Evolutionary conservation across 1,140 invertebrate species (phyloP), one percentile per base, ranked within the genome.

Genomic region (Fopius arisanus): DNA sequence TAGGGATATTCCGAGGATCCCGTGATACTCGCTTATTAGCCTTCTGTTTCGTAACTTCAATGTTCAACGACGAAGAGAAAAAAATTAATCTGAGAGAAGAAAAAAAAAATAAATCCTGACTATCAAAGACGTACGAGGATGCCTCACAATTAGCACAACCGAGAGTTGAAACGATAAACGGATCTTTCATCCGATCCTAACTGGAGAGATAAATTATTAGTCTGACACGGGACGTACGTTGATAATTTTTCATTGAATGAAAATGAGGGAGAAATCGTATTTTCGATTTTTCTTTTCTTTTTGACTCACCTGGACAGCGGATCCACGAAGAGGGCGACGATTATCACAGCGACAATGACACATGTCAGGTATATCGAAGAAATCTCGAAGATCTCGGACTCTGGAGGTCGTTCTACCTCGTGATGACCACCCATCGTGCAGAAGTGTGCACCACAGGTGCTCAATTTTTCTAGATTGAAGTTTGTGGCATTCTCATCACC

Each of bases 321-420:
- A 89, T 98, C 97, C 26, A 99, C 91, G 68, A 98, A 93, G 4
- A 97, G 81, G 1, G 93, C 93, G 48, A 98, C 93, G 77, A 98
- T 93, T 28, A 95, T 88, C 0, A 96, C 93, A 1, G 96, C 96
- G 1, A 96, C 87, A 28, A 96, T 81, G 16, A 97, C 94, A 82
- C 95, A 97, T 0, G 91, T 92, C 21, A 98, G 88, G 85, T 98
- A 98, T 76, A 98, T 96, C 68, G 93, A 92, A 28, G 93, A 93
- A 80, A 98, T 94, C 81, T 94, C 94, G 85, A 94, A 95, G 83
- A 96, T 94, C 88, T 96, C 94, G 54, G 91, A 90, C 83, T 95
- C 93, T 54, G 93, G 92, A 2, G 95, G 95, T 40, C 94, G 87
- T 77, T 92, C 90, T 65, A 92, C 91, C 79, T 93, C 92, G 14